A percentile compares a stretch with the other conserved stretches of the same genome.
Evolutionary conservation across 2,797 vertebrate species (phyloP).

Genomic region (Sebastes cheni): DNA sequence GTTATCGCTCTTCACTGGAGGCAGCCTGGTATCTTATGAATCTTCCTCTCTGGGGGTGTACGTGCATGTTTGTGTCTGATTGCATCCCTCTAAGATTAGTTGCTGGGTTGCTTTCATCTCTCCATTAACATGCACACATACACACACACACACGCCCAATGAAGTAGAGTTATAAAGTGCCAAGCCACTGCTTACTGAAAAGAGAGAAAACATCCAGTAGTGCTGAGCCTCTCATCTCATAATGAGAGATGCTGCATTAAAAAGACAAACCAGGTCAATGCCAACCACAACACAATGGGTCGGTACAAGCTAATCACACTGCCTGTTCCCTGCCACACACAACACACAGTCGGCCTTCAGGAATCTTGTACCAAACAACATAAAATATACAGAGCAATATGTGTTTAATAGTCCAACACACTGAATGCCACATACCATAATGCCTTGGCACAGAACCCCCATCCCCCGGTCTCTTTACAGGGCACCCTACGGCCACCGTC

Average conservation of each 20-base stretch:
- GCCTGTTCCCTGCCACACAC: background rate
- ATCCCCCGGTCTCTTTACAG: constrained; percentile 53
- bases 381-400: background rate
- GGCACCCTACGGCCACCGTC: constrained; percentile 40
- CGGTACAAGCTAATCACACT: background rate
- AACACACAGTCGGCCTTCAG: background rate
- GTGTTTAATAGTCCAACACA: constrained; percentile 30
- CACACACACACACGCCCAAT: background rate
- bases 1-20: constrained; percentile 17
- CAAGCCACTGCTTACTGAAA: background rate
- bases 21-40: constrained; percentile 15
- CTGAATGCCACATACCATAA: constrained; percentile 21
- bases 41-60: background rate
- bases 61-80: constrained; percentile 5
- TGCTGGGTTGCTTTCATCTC: constrained; percentile 39
- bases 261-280: constrained; percentile 1
- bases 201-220: constrained; percentile 1
- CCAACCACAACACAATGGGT: constrained; percentile 2
- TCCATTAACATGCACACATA: constrained; percentile 10
- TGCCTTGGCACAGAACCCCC: constrained; percentile 22
- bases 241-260: constrained; percentile 9
- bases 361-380: constrained; percentile 8
- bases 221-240: background rate
- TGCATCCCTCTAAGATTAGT: constrained; percentile 15
- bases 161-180: constrained; percentile 1